Conservation (phyloP, 2,113 vertebrate species). For the Rhabdomys dilectus region DNA sequence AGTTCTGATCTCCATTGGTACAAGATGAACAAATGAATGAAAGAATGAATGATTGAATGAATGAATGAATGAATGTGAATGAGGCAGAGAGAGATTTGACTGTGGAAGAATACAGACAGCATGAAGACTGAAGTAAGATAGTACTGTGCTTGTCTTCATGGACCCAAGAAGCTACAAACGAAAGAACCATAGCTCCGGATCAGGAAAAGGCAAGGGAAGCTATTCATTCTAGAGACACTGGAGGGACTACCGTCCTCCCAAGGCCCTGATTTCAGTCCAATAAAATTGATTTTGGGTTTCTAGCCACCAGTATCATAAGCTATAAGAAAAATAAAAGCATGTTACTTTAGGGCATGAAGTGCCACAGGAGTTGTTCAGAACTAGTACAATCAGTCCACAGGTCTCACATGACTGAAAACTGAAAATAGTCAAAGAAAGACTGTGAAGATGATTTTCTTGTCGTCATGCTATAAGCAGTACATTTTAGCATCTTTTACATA, state of each 20-base stretch:
- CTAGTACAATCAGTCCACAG: background rate
- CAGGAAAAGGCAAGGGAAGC: background rate
- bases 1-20: background rate
- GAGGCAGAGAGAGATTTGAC: background rate
- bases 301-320: background rate
- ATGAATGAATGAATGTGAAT: background rate
- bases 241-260: background rate
- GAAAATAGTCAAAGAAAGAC: background rate
- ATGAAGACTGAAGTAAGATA: background rate
- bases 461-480: background rate
- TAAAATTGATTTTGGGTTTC: background rate
- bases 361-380: background rate
- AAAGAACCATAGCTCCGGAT: background rate
- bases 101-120: background rate
- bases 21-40: background rate
- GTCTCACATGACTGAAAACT: background rate
- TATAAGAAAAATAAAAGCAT: slow-evolving; percentile 9
- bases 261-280: background rate
- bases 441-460: background rate
- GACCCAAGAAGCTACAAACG: background rate
- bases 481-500: background rate
- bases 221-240: background rate
- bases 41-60: background rate
- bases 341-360: background rate
- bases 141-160: background rate